Conservation (phyloP, 2,888 invertebrate species). For the Ernsta delagoae region DNA sequence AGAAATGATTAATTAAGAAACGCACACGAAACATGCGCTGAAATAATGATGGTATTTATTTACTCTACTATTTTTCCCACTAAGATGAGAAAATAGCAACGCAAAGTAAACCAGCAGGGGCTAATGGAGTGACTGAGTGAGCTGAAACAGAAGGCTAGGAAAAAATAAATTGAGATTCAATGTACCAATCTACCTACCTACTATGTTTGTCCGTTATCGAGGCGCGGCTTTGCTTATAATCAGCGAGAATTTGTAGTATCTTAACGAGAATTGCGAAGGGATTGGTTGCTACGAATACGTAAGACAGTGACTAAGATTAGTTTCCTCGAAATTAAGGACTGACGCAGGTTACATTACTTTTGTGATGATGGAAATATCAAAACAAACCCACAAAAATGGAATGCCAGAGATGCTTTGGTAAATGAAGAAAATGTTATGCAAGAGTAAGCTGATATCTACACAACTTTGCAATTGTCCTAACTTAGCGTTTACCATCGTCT, state of each 20-base stretch:
- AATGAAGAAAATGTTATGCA: no score
- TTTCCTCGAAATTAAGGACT: no score
- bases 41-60: slow-evolving; percentile 44
- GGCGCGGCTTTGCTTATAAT: slow-evolving; percentile 36
- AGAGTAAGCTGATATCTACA: no score
- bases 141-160: slow-evolving; percentile 75
- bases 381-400: no score
- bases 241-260: slow-evolving; percentile 22
- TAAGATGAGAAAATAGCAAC: slow-evolving; percentile 56
- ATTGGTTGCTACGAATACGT: not conserved
- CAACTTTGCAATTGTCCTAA: no score
- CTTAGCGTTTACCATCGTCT: no score
- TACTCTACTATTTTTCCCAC: slow-evolving; percentile 47
- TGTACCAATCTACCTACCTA: slow-evolving; percentile 35
- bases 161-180: slow-evolving; percentile 58
- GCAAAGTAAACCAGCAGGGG: slow-evolving; percentile 68
- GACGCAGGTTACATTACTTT: no score
- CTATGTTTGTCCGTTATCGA: slow-evolving; percentile 44
- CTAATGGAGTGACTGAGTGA: slow-evolving; percentile 84
- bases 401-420: no score
- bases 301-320: no score
- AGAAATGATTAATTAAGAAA: slow-evolving; percentile 36
- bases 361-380: no score
- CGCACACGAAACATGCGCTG: slow-evolving; percentile 34
- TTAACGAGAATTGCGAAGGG: slow-evolving; percentile 27